A percentile compares a stretch with the other conserved stretches of the same genome.
phyloP scores from a whole-genome alignment of 92 coral and sea anemone genomes.

The Phenganax stokvisi region DNA sequence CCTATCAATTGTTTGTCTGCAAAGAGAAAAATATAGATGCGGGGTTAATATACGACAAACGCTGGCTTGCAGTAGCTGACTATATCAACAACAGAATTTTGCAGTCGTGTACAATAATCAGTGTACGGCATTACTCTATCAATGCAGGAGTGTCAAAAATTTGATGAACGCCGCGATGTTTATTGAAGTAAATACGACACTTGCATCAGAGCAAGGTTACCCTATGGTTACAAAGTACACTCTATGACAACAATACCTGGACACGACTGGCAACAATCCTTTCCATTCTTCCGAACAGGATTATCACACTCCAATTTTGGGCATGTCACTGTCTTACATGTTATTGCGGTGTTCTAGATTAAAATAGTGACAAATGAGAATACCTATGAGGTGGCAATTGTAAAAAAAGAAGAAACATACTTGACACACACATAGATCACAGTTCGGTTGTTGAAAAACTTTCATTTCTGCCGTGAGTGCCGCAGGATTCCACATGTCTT shows the following conservation, averaged over 20 bases:
- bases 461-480: constrained; percentile 28
- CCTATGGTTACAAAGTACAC: no score
- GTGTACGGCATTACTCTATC: no score
- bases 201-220: no score
- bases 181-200: no score
- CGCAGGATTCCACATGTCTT: constrained; percentile 50
- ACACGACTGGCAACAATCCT: constrained; percentile 52
- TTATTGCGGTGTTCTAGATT: constrained; percentile 39
- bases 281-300: constrained; percentile 33
- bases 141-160: no score
- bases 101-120: not conserved
- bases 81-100: not conserved
- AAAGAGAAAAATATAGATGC: not conserved
- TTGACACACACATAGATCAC: constrained; percentile 21
- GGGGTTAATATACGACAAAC: not conserved
- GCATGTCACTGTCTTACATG: constrained; percentile 36
- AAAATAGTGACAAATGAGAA: not conserved
- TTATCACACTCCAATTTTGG: constrained; percentile 43
- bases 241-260: constrained; percentile 17
- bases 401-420: not conserved
- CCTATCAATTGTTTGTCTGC: not conserved
- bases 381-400: not conserved
- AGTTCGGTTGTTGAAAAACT: constrained; percentile 31
- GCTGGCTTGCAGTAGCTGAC: not conserved
- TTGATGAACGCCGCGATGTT: no score